Base-by-base conservation (phyloP, 2,113 vertebrate species). In the Chitala chitala region DNA sequence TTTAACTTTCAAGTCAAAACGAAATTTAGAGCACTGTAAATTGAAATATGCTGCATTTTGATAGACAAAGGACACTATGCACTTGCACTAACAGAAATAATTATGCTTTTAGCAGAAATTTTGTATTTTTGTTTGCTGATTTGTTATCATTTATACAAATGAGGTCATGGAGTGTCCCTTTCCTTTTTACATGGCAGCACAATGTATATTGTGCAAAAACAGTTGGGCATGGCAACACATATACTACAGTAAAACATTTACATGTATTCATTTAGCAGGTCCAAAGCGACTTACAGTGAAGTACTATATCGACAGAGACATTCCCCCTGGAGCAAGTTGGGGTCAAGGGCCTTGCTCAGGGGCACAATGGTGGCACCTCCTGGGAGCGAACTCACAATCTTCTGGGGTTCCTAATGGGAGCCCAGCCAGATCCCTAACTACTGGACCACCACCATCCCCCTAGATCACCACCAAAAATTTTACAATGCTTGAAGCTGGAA, bases 171-270 rank as follows among this genome's bases (percentile, higher is more conserved):
- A 58, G 55, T 58, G 55, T 58, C n/a, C n/a, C 55, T 58, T 58
- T 58, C 55, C 55, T 58, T 58, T 58, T 58, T 58, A 24, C 55
- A 58, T 8, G 1, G 1, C 55, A 58, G 10, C 55, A 58, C 24
- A 58, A 58, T 58, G 55, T 58, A 58, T 8, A 24, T 24, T 58
- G 55, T 9, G 12, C 55, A 29, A 58, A 29, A 58, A 58, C 55
- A 58, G 55, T 58, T n/a, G 22, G 55, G 55, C 10, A 58, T 58
- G 55, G 55, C 55, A 9, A 58, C 55, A 58, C 55, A 58, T 29
- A 58, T 29, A 58, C 26, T 58, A 58, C 55, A 58, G 24, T 58
- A 58, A 58, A 58, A 58, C 55, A 58, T 58, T 58, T 58, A 26
- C 22, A 26, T 58, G 22, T 24, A 58, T 58, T 6, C 17, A 29